Evolutionary conservation across 2,888 invertebrate genomes (phyloP), one percentile per base, ranked within the genome.

Genomic region (Heliconius ethilla): DNA sequence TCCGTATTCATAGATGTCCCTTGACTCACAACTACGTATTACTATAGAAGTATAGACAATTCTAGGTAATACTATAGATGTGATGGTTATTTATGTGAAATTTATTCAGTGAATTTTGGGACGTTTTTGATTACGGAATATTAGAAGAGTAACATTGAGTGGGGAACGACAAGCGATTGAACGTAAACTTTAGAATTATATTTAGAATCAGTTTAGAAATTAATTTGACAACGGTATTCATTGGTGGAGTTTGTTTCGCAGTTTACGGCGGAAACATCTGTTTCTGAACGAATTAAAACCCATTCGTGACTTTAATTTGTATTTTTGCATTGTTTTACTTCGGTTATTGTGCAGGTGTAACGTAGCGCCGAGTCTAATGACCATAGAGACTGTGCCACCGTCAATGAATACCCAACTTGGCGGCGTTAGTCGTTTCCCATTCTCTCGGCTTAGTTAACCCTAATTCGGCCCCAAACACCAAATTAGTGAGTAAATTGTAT

Each of bases 401-500:
- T 74, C 65, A 76, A 75, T 67, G 62, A 69, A 78, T 62, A 69
- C 37, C 51, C 13, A 27, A 77, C 37, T 62, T 63, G 29, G 55
- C 51, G 25, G 33, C 33, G 45, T 55, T 40, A 40, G 76, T 80
- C 80, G 85, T 85, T 84, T 84, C 83, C 86, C 84, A 82, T 84
- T 79, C 82, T 83, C 80, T 82, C 81, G 82, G 78, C 82, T 85
- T 89, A 90, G 88, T 87, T 88, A 88, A 86, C 85, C 84, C 84
- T 87, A 87, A 89, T 89, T 91, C 89, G 91, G 87, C 89, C 89
- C 85, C 87, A 85, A 92, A 93, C 93, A 93, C 93, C 92, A 93
- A 91, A 88, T 86, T 93, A 93, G 93, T 87, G 87, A 85, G 89
- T 92, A 92, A 29, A 89, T 89, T 91, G 89, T 92, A 90, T 89